phyloP scores from a whole-genome alignment of 2,888 invertebrate genomes.

The Netelia inedita region DNA sequence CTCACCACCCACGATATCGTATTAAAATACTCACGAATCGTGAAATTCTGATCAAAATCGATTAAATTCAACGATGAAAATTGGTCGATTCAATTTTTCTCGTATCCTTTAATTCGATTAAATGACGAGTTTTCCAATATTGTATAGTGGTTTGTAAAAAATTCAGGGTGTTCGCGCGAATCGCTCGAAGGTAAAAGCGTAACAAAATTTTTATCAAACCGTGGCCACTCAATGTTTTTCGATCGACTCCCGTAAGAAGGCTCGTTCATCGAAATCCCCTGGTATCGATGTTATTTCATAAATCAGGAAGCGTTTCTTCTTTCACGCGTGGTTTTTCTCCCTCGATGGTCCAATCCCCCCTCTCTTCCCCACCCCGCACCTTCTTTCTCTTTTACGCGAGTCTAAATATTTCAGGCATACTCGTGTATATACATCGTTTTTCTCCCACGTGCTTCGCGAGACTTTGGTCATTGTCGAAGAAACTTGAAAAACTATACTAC shows the following conservation, averaged over 20 bases:
- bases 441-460: constrained; percentile 8
- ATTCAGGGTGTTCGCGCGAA: not conserved
- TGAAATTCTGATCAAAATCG: too few relatives aligned
- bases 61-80: not conserved
- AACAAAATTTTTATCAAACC: constrained; percentile 11
- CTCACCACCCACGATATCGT: too few relatives aligned
- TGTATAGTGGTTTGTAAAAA: not conserved
- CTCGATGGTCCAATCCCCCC: not conserved
- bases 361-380: not conserved
- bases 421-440: constrained; percentile 39
- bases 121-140: not conserved
- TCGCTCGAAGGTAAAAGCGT: not conserved
- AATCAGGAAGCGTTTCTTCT: constrained; percentile 56
- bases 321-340: constrained; percentile 14
- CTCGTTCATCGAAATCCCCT: constrained; percentile 47
- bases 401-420: constrained; percentile 62
- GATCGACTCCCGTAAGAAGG: constrained; percentile 54
- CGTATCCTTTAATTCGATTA: not conserved
- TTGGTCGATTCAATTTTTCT: not conserved
- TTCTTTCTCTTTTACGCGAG: not conserved
- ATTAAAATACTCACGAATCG: not conserved
- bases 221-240: constrained; percentile 36
- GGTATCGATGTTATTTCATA: constrained; percentile 59
- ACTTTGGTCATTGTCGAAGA: constrained; percentile 21
- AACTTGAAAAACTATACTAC: constrained; percentile 43